phyloP scores from a whole-genome alignment of 2,113 vertebrate species.

The Piaya cayana region DNA sequence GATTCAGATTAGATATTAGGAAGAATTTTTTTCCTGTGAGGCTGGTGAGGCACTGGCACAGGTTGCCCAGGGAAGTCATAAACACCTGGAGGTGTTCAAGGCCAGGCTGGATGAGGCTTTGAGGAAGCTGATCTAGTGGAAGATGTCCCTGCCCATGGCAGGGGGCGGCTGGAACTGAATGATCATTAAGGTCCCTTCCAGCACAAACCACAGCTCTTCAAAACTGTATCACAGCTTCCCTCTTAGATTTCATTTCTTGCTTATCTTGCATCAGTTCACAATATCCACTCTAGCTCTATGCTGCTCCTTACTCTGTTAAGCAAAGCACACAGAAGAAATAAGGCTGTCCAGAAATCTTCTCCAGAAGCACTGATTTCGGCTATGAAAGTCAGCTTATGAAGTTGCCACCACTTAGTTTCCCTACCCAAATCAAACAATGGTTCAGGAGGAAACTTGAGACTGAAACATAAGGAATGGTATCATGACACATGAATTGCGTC shows the following conservation, averaged over 20 bases:
- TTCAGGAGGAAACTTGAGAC: not conserved
- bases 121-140: too few species aligned
- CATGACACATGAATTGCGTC: not conserved
- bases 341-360: not conserved
- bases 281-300: not conserved
- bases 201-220: not conserved
- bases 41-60: too few species aligned
- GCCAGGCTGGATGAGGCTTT: too few species aligned
- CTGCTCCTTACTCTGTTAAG: not conserved
- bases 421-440: not conserved
- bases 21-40: too few species aligned
- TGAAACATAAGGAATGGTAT: not conserved
- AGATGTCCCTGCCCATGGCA: too few species aligned
- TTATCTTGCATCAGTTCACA: not conserved
- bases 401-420: not conserved
- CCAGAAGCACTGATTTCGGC: not conserved
- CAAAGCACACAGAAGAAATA: not conserved
- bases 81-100: too few species aligned
- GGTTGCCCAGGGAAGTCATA: too few species aligned
- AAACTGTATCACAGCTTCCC: not conserved
- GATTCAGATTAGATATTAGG: too few species aligned
- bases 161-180: too few species aligned
- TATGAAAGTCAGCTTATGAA: not conserved
- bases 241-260: not conserved
- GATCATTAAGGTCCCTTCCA: too few species aligned